These are phyloP conservation scores for Pygoscelis adeliae DNA, from an alignment of 2,113 vertebrate species.

Conservation along the genomic window DNA sequence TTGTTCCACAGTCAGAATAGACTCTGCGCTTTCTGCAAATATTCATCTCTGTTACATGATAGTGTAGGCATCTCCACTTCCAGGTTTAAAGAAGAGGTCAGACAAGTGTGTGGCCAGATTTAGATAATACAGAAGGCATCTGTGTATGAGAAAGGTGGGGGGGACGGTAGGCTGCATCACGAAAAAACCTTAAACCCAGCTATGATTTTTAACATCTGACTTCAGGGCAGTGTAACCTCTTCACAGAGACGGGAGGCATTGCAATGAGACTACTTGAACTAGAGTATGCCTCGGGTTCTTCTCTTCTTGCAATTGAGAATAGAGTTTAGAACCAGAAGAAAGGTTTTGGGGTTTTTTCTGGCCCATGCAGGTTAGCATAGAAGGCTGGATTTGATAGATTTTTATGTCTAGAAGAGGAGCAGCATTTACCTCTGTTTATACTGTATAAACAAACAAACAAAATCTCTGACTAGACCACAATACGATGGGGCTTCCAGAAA, in stretches of 20 bases:
- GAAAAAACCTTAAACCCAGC: not conserved
- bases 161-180: not conserved
- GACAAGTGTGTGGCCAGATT: not conserved
- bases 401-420: not conserved
- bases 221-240: not conserved
- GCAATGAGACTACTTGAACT: not conserved
- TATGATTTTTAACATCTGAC: not conserved
- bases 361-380: not conserved
- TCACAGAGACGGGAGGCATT: not conserved
- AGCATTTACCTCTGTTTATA: not conserved
- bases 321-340: not conserved
- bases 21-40: not conserved
- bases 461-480: not conserved
- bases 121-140: not conserved
- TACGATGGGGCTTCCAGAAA: not conserved
- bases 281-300: not conserved
- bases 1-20: not conserved
- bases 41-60: fast-evolving
- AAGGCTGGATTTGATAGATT: not conserved
- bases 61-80: not conserved
- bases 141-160: not conserved
- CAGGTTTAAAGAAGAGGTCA: not conserved
- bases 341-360: not conserved
- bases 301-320: not conserved
- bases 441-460: not conserved